Evolutionary conservation across 2,797 vertebrate species (phyloP).

Genomic region (Rachycentron canadum): DNA sequence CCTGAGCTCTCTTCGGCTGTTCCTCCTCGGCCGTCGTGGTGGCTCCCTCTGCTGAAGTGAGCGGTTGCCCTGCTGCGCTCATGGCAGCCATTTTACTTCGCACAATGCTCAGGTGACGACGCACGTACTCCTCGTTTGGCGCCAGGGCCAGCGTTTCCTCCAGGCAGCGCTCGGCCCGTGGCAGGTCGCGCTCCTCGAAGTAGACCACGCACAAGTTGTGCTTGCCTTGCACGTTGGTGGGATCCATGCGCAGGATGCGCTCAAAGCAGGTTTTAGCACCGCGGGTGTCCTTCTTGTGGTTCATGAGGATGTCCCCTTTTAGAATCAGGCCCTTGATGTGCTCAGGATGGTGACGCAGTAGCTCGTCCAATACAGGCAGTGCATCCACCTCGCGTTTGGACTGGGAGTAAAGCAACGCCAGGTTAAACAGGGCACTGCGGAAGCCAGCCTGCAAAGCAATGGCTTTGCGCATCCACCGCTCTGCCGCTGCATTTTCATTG

Average conservation of each 20-base stretch:
- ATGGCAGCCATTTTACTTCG: constrained; percentile 93
- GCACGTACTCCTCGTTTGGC: constrained; percentile 96
- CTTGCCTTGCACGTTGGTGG: constrained; percentile 96
- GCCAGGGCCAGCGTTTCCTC: constrained; percentile 93
- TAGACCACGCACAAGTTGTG: constrained; percentile 98
- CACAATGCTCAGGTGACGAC: constrained; percentile 94
- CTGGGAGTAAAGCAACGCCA: constrained; percentile 96
- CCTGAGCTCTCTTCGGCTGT: constrained; percentile 62
- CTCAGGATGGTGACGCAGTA: constrained; percentile 92
- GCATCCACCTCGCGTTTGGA: constrained; percentile 92
- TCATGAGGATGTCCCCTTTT: constrained; percentile 99
- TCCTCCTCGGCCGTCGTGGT: constrained; percentile 42
- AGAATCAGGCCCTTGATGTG: constrained; percentile 98
- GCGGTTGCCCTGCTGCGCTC: constrained; percentile 80
- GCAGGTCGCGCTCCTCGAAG: constrained; percentile 95
- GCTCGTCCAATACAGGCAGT: constrained; percentile 91
- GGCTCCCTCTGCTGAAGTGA: constrained; percentile 69
- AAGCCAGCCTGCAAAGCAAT: constrained; percentile 92
- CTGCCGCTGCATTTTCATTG: constrained; percentile 91
- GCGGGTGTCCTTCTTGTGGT: constrained; percentile 95
- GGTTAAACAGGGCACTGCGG: constrained; percentile 96
- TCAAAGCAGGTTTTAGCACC: constrained; percentile 95
- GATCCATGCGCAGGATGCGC: constrained; percentile 92
- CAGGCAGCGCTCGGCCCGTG: constrained; percentile 92
- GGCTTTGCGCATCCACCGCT: constrained; percentile 97